phyloP scores from a whole-genome alignment of 2,797 vertebrate species.

The Scyliorhinus canicula region DNA sequence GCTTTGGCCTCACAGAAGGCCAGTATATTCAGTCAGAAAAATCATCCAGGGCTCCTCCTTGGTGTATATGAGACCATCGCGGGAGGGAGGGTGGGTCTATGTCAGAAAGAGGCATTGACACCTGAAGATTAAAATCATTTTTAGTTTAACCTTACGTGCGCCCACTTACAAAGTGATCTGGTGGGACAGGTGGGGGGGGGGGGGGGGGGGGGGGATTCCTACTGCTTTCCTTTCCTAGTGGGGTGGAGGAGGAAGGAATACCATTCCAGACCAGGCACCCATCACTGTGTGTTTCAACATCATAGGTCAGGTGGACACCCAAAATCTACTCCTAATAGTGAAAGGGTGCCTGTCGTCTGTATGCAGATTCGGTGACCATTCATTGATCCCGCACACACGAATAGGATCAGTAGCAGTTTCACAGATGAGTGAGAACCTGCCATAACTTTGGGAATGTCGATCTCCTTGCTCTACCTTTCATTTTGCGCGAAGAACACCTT shows the following conservation, averaged over 20 bases:
- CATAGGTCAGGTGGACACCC: neutral
- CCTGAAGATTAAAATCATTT: neutral
- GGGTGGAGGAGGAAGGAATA: neutral
- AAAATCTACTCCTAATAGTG: neutral
- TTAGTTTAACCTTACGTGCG: neutral
- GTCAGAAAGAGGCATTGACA: neutral
- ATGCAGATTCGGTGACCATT: neutral
- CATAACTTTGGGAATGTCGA: neutral
- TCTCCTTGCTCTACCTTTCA: neutral
- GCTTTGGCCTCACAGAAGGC: neutral
- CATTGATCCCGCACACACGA: neutral
- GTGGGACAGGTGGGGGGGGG: too few relatives aligned
- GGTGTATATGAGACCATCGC: too few relatives aligned
- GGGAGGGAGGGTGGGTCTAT: neutral
- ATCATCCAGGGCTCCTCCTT: too few relatives aligned
- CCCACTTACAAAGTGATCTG: neutral
- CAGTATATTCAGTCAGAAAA: neutral
- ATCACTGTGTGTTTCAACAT: neutral
- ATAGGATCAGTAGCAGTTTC: neutral
- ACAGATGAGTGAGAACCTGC: neutral
- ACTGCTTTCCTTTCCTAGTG: neutral
- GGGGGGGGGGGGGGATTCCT: neutral
- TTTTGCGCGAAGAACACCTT: neutral
- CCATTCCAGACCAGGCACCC: neutral
- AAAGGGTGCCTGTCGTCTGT: neutral